Conservation (phyloP, 2,113 vertebrate genomes). For the Chaenogobius annularis region DNA sequence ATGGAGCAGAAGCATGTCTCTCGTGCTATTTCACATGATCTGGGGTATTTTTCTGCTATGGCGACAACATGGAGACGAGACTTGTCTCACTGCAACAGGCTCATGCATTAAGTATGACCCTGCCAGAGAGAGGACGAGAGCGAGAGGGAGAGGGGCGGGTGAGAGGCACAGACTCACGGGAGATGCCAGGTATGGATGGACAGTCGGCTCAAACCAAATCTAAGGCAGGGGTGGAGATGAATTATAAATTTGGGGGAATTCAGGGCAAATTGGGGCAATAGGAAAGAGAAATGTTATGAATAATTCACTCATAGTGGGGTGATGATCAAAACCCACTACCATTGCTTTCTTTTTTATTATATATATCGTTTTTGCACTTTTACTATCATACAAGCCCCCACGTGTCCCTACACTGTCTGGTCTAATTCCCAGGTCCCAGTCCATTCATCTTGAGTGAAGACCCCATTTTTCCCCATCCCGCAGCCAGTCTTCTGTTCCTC, state of each 20-base stretch:
- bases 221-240: conserved; percentile 63
- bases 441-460: conserved; percentile 24
- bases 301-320: conserved; percentile 75
- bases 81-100: conserved; percentile 73
- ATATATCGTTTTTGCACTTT: conserved; percentile 20
- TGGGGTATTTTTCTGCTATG: conserved; percentile 54
- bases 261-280: conserved; percentile 75
- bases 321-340: conserved; percentile 59
- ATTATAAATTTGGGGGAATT: conserved; percentile 81
- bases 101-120: conserved; percentile 72
- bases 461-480: conserved; percentile 15
- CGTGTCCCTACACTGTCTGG: conserved; percentile 30
- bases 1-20: conserved; percentile 30
- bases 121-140: conserved; percentile 51
- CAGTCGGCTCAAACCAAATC: conserved; percentile 49
- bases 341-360: conserved; percentile 52
- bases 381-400: conserved; percentile 47
- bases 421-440: conserved; percentile 16
- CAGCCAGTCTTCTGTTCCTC: conserved; percentile 34
- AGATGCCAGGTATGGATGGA: conserved; percentile 57
- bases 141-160: conserved; percentile 44
- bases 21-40: conserved; percentile 53
- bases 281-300: conserved; percentile 71
- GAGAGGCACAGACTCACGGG: conserved; percentile 39
- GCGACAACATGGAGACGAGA: conserved; percentile 53